Evolutionary conservation across 2,888 invertebrate genomes (phyloP).

Genomic region (Idaea biselata): DNA sequence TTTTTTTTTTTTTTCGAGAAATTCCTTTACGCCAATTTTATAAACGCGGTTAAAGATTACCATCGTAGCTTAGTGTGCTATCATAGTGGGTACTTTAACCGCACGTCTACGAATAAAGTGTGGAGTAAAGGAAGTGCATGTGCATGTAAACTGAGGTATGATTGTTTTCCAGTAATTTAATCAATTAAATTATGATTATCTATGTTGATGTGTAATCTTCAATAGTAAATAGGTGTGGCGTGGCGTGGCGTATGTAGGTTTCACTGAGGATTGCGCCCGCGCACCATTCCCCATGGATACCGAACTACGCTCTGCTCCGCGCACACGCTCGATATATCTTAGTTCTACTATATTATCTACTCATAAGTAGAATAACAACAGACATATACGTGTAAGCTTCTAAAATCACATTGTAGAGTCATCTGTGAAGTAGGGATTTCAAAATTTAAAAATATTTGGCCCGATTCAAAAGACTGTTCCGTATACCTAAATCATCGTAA

Average conservation of each 20-base stretch:
- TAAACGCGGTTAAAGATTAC: background rate
- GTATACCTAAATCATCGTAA: conserved; percentile 82
- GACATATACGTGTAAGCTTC: conserved; percentile 55
- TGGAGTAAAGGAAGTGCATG: background rate
- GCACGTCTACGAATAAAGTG: background rate
- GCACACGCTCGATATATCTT: background rate
- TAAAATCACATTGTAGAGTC: conserved; percentile 61
- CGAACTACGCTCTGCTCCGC: conserved; percentile 8
- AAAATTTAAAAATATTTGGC: conserved; percentile 82
- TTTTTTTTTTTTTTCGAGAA: conserved; percentile 63
- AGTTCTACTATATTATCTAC: conserved; percentile 31
- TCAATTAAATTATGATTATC: conserved; percentile 7
- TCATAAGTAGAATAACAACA: conserved; percentile 48
- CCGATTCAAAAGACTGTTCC: conserved; percentile 85
- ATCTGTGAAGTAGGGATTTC: conserved; percentile 72
- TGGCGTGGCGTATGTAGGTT: background rate
- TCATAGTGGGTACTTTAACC: conserved; percentile 2
- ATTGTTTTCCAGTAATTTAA: conserved; percentile 2
- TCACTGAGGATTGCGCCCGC: conserved; percentile 12
- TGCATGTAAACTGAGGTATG: background rate
- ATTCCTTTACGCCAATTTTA: conserved; percentile 8
- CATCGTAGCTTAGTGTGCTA: background rate
- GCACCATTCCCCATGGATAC: conserved; percentile 14
- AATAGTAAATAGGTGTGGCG: conserved; percentile 35
- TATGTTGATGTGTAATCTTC: conserved; percentile 20